phyloP scores from a whole-genome alignment of 2,888 invertebrate species.

The Cyaniris semiargus region DNA sequence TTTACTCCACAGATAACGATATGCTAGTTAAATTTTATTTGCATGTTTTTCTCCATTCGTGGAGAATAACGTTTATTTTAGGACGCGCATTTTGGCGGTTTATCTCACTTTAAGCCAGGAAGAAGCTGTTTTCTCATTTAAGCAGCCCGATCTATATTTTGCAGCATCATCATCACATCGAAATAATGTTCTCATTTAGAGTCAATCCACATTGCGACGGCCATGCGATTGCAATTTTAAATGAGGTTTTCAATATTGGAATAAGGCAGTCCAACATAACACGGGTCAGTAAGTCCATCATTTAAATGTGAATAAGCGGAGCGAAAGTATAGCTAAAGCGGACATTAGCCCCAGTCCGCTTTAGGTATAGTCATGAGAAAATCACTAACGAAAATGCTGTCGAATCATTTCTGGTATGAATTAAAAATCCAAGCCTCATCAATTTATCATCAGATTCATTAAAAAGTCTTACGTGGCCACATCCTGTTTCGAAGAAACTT shows the following conservation, averaged over 20 bases:
- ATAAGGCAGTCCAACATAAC: too few species aligned
- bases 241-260: too few species aligned
- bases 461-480: neutral
- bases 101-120: neutral
- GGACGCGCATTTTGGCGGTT: neutral
- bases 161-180: neutral
- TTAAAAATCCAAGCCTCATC: neutral
- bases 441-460: slow-evolving; percentile 8
- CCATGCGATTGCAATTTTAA: too few species aligned
- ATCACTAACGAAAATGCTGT: neutral
- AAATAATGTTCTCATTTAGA: too few species aligned
- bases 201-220: too few species aligned
- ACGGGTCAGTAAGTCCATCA: too few species aligned
- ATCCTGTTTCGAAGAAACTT: slow-evolving; percentile 6
- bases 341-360: too few species aligned
- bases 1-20: slow-evolving; percentile 7
- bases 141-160: neutral
- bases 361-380: neutral
- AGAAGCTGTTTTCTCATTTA: neutral
- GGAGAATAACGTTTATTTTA: slow-evolving; percentile 12
- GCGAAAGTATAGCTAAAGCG: too few species aligned
- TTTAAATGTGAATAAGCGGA: too few species aligned
- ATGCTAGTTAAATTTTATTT: slow-evolving; percentile 19
- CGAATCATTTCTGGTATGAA: neutral
- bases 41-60: slow-evolving; percentile 8